Conservation (phyloP, 2,888 invertebrate genomes). For the Junonia oenone region DNA sequence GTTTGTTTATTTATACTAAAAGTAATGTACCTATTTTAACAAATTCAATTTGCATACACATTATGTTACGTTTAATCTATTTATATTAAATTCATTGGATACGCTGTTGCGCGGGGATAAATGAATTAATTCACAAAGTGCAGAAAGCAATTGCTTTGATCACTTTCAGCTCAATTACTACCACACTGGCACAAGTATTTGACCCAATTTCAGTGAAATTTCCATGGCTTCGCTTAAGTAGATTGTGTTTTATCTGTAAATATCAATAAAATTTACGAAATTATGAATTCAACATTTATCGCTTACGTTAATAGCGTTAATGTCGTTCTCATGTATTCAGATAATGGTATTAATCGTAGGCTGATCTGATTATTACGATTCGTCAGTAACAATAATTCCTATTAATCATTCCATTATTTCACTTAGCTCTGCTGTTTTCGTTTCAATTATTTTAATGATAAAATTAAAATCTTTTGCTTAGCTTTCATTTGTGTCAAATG, state of each 20-base stretch:
- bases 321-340: neutral
- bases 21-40: no score
- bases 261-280: slow-evolving; percentile 7
- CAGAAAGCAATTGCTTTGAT: slow-evolving; percentile 18
- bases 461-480: neutral
- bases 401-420: neutral
- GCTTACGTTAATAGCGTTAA: neutral
- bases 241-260: slow-evolving; percentile 14
- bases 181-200: slow-evolving; percentile 12
- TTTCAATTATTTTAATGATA: neutral
- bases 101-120: neutral
- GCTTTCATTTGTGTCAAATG: neutral
- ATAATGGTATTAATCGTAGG: neutral
- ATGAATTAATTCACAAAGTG: slow-evolving; percentile 14
- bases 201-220: slow-evolving; percentile 14
- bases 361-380: neutral
- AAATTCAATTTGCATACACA: no score
- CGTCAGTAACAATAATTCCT: neutral
- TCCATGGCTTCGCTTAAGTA: slow-evolving; percentile 9
- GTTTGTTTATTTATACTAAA: no score
- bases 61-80: no score
- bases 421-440: neutral
- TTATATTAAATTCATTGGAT: neutral
- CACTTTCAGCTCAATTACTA: slow-evolving; percentile 17
- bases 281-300: slow-evolving; percentile 6